Percentiles rank a stretch among this genome's conserved stretches.
Evolutionary conservation across 2,113 vertebrate genomes (phyloP).

Genomic region (Notothenia rossii): DNA sequence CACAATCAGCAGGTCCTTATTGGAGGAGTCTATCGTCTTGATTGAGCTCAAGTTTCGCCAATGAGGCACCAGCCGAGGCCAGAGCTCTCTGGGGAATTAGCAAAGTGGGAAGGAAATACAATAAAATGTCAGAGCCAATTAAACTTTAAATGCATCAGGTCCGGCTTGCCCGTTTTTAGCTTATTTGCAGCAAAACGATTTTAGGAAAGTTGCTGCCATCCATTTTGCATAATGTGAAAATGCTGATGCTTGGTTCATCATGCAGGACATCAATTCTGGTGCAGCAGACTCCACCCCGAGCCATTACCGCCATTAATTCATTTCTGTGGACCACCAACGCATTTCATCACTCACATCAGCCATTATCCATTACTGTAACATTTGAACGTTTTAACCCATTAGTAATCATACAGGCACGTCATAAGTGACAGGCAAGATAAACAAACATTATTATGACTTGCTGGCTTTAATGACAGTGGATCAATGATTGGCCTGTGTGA

Average conservation of each 20-base stretch:
- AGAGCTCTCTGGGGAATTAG: constrained; percentile 56
- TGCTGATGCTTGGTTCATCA: constrained; percentile 17
- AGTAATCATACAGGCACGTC: constrained; percentile 7
- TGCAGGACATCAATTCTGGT: constrained; percentile 29
- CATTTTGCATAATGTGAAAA: constrained; percentile 58
- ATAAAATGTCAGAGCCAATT: constrained; percentile 78
- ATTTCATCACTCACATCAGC: constrained; percentile 23
- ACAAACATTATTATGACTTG: constrained; percentile 10
- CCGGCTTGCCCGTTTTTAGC: constrained; percentile 25
- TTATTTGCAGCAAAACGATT: constrained; percentile 50
- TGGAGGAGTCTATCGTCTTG: constrained; percentile 66
- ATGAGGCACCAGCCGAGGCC: constrained; percentile 70
- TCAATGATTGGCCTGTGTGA: constrained; percentile 12
- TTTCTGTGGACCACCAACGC: constrained; percentile 8
- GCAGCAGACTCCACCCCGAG: constrained; percentile 20
- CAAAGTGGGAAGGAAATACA: constrained; percentile 79
- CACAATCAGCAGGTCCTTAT: constrained; percentile 77
- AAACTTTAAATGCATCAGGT: constrained; percentile 70
- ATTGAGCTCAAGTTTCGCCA: constrained; percentile 83
- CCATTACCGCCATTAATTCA: constrained; percentile 45
- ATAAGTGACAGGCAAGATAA: constrained; percentile 5
- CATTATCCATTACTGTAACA: constrained; percentile 36
- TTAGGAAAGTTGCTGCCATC: constrained; percentile 18
- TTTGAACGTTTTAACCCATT: constrained; percentile 27
- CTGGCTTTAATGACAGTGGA: constrained; percentile 13